These are phyloP conservation scores for Quiscalus mexicanus DNA, from an alignment of 2,113 vertebrate species.

Conservation along the genomic window DNA sequence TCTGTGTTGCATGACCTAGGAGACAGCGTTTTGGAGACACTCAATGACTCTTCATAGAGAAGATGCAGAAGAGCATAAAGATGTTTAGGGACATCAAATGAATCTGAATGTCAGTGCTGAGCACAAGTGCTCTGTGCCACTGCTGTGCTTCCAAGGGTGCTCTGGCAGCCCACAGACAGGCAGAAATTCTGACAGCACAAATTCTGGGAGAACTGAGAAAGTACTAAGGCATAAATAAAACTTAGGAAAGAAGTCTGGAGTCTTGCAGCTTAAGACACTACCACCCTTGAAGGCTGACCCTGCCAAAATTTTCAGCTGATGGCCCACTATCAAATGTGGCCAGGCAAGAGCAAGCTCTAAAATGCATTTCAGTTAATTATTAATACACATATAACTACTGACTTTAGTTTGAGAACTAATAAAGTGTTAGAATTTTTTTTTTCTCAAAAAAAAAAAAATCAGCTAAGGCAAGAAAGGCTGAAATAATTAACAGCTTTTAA, in stretches of 20 bases:
- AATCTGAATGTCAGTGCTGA: background rate
- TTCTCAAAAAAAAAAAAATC: background rate
- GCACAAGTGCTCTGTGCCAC: rapidly evolving
- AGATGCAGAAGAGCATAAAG: background rate
- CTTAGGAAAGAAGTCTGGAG: background rate
- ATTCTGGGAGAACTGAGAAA: background rate
- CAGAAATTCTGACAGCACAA: background rate
- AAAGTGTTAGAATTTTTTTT: background rate
- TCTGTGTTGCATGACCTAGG: background rate
- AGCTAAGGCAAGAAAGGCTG: background rate
- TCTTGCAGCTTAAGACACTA: background rate
- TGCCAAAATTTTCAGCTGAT: background rate
- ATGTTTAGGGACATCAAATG: background rate
- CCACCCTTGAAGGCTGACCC: background rate
- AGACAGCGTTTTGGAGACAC: background rate
- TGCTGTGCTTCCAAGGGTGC: background rate
- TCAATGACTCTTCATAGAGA: background rate
- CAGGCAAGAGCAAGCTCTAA: background rate
- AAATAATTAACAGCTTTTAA: background rate
- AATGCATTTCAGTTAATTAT: background rate
- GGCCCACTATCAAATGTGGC: background rate
- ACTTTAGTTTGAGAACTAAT: background rate
- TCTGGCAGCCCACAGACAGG: background rate
- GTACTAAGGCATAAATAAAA: background rate
- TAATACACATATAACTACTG: background rate